Conservation (phyloP, 2,797 vertebrate species). For the Limosa lapponica region DNA sequence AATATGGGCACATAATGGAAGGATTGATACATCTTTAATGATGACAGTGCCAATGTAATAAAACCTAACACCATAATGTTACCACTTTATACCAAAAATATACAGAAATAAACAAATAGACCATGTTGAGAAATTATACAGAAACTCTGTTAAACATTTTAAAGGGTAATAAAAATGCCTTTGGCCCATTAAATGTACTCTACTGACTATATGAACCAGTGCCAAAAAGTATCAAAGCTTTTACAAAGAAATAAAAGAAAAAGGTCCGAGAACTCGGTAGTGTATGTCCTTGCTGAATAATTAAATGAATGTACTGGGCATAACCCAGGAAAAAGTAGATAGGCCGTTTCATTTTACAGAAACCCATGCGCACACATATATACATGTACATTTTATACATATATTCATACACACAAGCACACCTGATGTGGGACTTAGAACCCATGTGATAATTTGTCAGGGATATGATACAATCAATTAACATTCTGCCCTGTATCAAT, state of each 20-base stretch:
- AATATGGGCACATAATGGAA: not conserved
- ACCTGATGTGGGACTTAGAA: not conserved
- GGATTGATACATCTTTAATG: conserved; percentile 1
- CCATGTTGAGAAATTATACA: conserved; percentile 69
- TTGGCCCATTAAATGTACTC: conserved; percentile 62
- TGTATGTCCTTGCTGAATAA: not conserved
- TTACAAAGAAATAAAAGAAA: conserved; percentile 37
- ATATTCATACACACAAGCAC: not conserved
- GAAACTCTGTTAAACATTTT: conserved; percentile 75
- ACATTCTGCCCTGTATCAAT: not conserved
- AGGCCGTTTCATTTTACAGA: not conserved
- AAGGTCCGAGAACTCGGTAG: conserved; percentile 5
- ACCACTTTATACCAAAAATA: conserved; percentile 69
- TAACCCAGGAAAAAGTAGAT: not conserved
- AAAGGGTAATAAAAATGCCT: conserved; percentile 76
- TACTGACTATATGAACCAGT: conserved; percentile 33
- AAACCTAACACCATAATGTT: conserved; percentile 61
- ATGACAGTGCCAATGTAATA: conserved; percentile 52
- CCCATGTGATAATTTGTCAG: not conserved
- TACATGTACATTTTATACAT: not conserved
- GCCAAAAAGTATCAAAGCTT: conserved; percentile 62
- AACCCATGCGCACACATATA: not conserved
- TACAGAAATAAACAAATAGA: conserved; percentile 76
- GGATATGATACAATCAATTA: not conserved
- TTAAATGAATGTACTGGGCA: conserved; percentile 13